These are phyloP conservation scores for Urocitellus parryii DNA, from an alignment of 2,113 vertebrate species.

Conservation along the genomic window DNA sequence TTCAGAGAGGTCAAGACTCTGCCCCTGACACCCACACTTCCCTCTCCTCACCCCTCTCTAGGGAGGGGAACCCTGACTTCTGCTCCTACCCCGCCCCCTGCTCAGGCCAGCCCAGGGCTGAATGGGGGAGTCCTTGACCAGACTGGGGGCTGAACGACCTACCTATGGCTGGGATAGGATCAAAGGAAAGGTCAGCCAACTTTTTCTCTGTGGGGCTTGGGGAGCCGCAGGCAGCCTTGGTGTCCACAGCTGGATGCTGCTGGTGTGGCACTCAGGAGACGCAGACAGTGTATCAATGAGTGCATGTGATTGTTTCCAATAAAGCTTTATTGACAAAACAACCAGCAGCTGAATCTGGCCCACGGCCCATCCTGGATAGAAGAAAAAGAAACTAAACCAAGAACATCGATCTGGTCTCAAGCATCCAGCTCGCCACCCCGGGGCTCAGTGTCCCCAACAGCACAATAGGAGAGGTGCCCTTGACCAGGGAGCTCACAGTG, in stretches of 20 bases:
- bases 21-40: neutral
- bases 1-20: neutral
- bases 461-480: neutral
- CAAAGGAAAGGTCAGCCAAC: neutral
- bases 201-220: neutral
- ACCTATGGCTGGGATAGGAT: neutral
- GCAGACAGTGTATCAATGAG: neutral
- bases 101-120: fast-evolving
- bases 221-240: neutral
- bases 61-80: neutral
- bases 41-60: fast-evolving
- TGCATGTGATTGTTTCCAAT: neutral
- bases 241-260: neutral
- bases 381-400: neutral
- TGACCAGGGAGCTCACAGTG: neutral
- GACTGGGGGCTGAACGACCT: neutral
- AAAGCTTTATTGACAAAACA: constrained; percentile 41
- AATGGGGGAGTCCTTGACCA: no score
- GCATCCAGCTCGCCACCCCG: neutral
- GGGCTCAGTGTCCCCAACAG: neutral
- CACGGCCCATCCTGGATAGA: neutral
- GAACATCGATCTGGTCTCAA: neutral
- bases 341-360: neutral
- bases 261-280: neutral
- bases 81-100: fast-evolving